These are phyloP conservation scores for Cavia aperea DNA, from an alignment of 2,113 vertebrate genomes.

Conservation along the genomic window DNA sequence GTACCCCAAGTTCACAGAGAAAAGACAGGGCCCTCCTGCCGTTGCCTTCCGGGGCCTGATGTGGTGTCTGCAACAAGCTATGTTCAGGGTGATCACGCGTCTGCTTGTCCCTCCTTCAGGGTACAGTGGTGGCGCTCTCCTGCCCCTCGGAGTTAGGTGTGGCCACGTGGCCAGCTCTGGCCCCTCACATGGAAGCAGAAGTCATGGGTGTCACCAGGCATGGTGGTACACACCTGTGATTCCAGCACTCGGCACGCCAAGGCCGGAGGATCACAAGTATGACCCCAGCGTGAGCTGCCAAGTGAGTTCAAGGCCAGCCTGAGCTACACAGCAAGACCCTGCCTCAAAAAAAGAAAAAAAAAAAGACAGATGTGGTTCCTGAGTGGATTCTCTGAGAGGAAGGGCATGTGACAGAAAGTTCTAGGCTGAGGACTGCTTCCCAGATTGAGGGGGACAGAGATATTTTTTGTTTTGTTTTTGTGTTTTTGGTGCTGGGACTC, in stretches of 20 bases:
- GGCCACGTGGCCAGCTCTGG: background rate
- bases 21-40: background rate
- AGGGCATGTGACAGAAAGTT: rapidly evolving
- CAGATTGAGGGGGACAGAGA: background rate
- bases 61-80: background rate
- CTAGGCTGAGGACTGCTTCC: background rate
- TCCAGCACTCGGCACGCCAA: background rate
- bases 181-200: background rate
- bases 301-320: background rate
- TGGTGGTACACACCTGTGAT: background rate
- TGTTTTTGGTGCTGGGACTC: too few species aligned
- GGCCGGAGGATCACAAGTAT: background rate
- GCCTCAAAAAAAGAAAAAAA: background rate
- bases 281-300: background rate
- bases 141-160: background rate
- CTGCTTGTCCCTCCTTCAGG: background rate
- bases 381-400: background rate
- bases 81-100: rapidly evolving
- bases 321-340: background rate
- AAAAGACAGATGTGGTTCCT: background rate
- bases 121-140: background rate
- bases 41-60: background rate
- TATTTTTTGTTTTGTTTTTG: too few species aligned
- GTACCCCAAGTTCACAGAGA: background rate
- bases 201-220: background rate